Evolutionary conservation across 2,113 vertebrate genomes (phyloP).

Genomic region (Cygnus buccinator): DNA sequence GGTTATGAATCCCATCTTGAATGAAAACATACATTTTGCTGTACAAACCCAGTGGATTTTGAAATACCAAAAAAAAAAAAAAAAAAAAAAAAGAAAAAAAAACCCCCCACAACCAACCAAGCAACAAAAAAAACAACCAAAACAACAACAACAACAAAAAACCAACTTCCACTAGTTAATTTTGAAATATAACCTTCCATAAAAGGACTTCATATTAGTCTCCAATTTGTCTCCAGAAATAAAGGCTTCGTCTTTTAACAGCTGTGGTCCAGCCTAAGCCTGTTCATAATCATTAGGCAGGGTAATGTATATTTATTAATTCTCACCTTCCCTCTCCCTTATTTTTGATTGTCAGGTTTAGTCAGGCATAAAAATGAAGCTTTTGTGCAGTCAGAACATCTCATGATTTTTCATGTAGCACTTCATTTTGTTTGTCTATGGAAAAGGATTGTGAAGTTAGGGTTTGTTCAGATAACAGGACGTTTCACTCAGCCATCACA

Average conservation of each 20-base stretch:
- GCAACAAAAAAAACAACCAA: background rate
- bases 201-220: background rate
- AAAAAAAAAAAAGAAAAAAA: too few species aligned
- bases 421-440: slow-evolving; percentile 35
- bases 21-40: slow-evolving; percentile 6
- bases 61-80: background rate
- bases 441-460: background rate
- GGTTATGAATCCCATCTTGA: background rate
- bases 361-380: slow-evolving; percentile 31
- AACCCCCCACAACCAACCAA: too few species aligned
- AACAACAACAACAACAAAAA: background rate
- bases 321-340: background rate
- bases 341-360: slow-evolving; percentile 43
- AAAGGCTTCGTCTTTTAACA: background rate
- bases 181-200: background rate
- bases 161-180: background rate
- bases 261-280: background rate
- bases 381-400: slow-evolving; percentile 43
- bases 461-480: background rate
- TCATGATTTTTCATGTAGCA: slow-evolving; percentile 17
- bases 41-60: background rate
- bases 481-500: slow-evolving; percentile 30
- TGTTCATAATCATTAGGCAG: background rate
- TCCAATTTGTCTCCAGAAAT: background rate
- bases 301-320: background rate